phyloP scores from a whole-genome alignment of 2,113 vertebrate genomes.

The Xenopus tropicalis region UCB_Xtro_10.0 CM004451.2:10182501-10183000 shows the following conservation, averaged over 20 bases:
- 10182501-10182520: no score
- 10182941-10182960: background rate
- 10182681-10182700: background rate
- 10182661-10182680: background rate
- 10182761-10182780: background rate
- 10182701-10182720: conserved; percentile 15
- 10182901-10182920: background rate
- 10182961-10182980: background rate
- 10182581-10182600: no score
- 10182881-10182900: background rate
- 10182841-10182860: background rate
- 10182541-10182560: no score
- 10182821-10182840: background rate
- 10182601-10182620: no score
- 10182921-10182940: background rate
- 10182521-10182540: no score
- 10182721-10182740: background rate
- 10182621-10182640: no score
- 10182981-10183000: background rate
- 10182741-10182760: conserved; percentile 9
- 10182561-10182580: no score
- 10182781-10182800: conserved; percentile 7
- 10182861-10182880: conserved; percentile 24
- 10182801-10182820: background rate
- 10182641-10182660: background rate